A percentile compares a stretch with the other conserved stretches of the same genome.
Evolutionary conservation across 92 coral and sea anemone species (phyloP).

Genomic region (Nematostella vectensis): DNA sequence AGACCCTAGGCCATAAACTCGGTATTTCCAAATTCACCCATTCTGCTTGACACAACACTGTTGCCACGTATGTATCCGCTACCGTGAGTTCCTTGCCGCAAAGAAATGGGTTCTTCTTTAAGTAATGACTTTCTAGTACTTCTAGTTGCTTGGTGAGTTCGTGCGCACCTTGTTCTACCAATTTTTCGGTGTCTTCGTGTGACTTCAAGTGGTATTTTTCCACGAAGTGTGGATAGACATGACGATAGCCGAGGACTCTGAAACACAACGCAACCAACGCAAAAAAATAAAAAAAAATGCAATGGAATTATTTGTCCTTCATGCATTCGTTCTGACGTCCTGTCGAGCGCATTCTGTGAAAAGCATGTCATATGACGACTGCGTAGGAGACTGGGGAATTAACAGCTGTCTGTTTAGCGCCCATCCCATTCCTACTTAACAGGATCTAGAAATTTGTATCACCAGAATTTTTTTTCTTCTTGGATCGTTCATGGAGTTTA

Average conservation of each 20-base stretch:
- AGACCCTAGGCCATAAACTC: slow-evolving; percentile 69
- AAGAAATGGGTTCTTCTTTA: slow-evolving; percentile 38
- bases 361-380: neutral
- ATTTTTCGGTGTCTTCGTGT: slow-evolving; percentile 57
- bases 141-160: slow-evolving; percentile 64
- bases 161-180: slow-evolving; percentile 56
- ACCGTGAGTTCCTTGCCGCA: slow-evolving; percentile 67
- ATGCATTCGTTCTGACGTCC: no score
- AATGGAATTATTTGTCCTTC: neutral
- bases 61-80: slow-evolving; percentile 77
- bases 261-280: no score
- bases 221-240: slow-evolving; percentile 75
- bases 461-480: no score
- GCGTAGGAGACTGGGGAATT: no score
- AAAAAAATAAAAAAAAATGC: neutral
- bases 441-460: no score
- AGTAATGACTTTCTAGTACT: slow-evolving; percentile 49
- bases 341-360: no score
- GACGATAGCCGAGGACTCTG: slow-evolving; percentile 71
- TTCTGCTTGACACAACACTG: slow-evolving; percentile 68
- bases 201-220: slow-evolving; percentile 59
- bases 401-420: no score
- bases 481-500: no score
- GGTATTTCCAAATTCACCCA: slow-evolving; percentile 61
- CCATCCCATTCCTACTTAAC: no score